These are phyloP conservation scores for Conus canariensis DNA, from an alignment of 2,888 invertebrate genomes.

Conservation along the genomic window DNA sequence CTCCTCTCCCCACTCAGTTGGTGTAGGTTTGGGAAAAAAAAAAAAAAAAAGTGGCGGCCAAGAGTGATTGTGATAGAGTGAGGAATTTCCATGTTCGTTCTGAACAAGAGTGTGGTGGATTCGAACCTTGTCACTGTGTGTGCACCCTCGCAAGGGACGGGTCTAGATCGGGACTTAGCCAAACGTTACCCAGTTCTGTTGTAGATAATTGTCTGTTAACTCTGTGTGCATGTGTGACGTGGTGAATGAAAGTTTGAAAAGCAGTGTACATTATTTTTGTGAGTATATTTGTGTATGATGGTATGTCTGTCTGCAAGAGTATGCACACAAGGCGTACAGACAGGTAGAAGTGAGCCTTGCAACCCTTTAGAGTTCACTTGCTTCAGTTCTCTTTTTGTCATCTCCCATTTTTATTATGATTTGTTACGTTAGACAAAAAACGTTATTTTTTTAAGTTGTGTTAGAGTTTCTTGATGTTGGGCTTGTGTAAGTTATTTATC, in stretches of 20 bases:
- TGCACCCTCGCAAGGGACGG: slow-evolving; percentile 32
- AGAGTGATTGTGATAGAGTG: slow-evolving; percentile 10
- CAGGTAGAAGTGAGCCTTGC: background rate
- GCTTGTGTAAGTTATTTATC: slow-evolving; percentile 35
- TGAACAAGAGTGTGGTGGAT: background rate
- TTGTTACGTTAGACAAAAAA: slow-evolving; percentile 8
- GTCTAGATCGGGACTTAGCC: slow-evolving; percentile 45
- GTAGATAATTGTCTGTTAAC: slow-evolving; percentile 30
- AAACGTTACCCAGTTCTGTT: slow-evolving; percentile 30
- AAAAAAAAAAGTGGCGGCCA: slow-evolving; percentile 21
- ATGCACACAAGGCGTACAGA: background rate
- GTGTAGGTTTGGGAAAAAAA: slow-evolving; percentile 21
- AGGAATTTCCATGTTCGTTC: background rate
- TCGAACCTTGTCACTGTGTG: slow-evolving; percentile 13
- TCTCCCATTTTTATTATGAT: background rate
- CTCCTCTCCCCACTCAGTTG: slow-evolving; percentile 3
- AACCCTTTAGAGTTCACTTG: slow-evolving; percentile 20
- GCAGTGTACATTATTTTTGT: slow-evolving; percentile 4
- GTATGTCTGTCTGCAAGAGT: slow-evolving; percentile 6
- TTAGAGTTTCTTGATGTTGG: slow-evolving; percentile 39
- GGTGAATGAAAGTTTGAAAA: background rate
- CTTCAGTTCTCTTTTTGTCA: slow-evolving; percentile 7
- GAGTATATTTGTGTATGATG: background rate
- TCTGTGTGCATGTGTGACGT: background rate
- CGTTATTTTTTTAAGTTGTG: slow-evolving; percentile 16